Evolutionary conservation across 2,113 vertebrate genomes (phyloP), one percentile per base, ranked within the genome.

Genomic region (Pelvicachromis taeniatus): DNA sequence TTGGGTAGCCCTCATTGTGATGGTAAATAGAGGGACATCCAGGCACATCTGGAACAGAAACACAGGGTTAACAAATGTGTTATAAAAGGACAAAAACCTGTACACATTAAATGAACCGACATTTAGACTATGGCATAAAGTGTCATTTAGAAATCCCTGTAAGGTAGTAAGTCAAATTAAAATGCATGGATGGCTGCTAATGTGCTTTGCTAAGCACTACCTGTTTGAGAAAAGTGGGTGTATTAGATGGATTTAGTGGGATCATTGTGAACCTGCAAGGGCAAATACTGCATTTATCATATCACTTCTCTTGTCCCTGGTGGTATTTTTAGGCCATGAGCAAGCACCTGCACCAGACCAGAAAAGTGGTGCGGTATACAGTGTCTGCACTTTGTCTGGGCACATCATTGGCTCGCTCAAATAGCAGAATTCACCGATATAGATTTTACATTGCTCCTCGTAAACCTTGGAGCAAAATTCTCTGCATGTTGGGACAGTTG

Each of bases 21-120:
- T 97, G 88, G 91, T 98, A 98, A 96, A 97, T 95, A 2, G 98
- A 98, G 13, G 96, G 95, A 85, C 97, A 99, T 75, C 97, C 96
- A 80, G 98, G 96, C 93, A 97, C 96, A 95, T 99, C 98, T 99
- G 85, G 3, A 73, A 82, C n/a, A 91, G 2, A 92, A 85, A 77
- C 26, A 78, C 3, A 82, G 0, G 52, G 50, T 91, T 19, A 91
- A n/a, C 17, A 73, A n/a, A 53, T 8, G 14, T 9, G 33, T 4
- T 16, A 48, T 48, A 7, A 48, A 45, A 2, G 50, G 50, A 53
- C 19, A 53, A 4, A 54, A 21, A 21, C 52, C 16, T 50, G 16
- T 17, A 50, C 48, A 50, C 16, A 17, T 17, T 50, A 17, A 73
- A 0, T 19, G 42, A 73, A 7, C 65, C 1, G 23, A 73, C 65